phyloP scores from a whole-genome alignment of 2,888 invertebrate species.

The Rambutsinella grinnellia region DNA sequence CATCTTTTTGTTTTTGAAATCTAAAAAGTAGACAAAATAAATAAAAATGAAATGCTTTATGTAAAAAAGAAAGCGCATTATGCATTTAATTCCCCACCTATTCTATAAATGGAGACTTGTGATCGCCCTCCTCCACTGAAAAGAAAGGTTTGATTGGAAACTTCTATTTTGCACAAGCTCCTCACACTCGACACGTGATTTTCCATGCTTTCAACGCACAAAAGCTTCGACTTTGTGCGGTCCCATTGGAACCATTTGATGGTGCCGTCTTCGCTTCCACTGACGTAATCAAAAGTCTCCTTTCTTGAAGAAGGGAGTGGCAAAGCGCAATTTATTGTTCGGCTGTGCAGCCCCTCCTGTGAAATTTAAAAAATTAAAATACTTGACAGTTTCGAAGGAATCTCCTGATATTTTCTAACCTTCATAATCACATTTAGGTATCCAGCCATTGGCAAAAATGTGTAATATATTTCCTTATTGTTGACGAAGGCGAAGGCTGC shows the following conservation, averaged over 20 bases:
- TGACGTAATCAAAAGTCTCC: constrained; percentile 23
- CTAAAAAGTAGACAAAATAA: constrained; percentile 1
- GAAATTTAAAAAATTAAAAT: no score
- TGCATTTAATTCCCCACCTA: constrained; percentile 32
- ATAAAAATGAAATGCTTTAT: no score
- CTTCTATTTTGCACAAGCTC: constrained; percentile 13
- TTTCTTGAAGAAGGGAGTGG: neutral
- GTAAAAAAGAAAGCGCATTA: no score
- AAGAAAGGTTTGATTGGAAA: constrained; percentile 16
- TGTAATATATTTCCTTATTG: constrained; percentile 48
- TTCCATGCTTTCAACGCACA: constrained; percentile 37
- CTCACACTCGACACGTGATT: constrained; percentile 55
- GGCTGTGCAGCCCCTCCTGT: constrained; percentile 55
- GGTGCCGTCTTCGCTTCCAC: constrained; percentile 58
- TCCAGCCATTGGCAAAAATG: constrained; percentile 35
- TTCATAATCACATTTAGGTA: constrained; percentile 23
- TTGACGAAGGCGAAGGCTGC: constrained; percentile 45
- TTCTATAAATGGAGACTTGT: constrained; percentile 40
- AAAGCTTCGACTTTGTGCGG: constrained; percentile 1
- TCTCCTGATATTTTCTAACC: no score
- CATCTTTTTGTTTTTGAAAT: constrained; percentile 12
- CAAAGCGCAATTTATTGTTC: constrained; percentile 54
- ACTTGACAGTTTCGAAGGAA: no score
- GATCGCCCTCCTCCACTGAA: constrained; percentile 56
- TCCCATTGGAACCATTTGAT: constrained; percentile 50